phyloP scores from a whole-genome alignment of 2,113 vertebrate species.

The Bubalus kerabau region DNA sequence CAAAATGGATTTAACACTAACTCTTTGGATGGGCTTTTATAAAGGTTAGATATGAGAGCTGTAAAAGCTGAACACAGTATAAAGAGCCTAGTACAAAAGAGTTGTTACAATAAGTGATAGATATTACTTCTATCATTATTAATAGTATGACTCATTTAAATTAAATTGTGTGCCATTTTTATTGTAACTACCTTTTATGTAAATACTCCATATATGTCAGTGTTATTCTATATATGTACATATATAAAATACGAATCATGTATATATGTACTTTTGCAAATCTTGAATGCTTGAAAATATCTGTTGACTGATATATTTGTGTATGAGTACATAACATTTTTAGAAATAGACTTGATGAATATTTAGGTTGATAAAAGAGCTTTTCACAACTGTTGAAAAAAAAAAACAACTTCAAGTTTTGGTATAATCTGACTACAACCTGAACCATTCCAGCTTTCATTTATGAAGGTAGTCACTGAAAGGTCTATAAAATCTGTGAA shows the following conservation, averaged over 20 bases:
- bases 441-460: neutral
- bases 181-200: neutral
- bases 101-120: neutral
- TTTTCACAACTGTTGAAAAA: neutral
- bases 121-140: neutral
- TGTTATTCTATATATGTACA: neutral
- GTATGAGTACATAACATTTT: neutral
- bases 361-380: neutral
- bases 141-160: neutral
- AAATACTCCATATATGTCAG: neutral
- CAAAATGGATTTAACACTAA: neutral
- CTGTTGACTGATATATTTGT: neutral
- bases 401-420: neutral
- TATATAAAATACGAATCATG: neutral
- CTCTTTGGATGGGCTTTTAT: neutral
- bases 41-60: neutral
- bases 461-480: slow-evolving; percentile 59
- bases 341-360: neutral
- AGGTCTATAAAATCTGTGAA: slow-evolving; percentile 72
- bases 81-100: neutral
- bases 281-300: neutral
- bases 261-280: neutral
- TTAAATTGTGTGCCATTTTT: neutral
- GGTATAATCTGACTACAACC: neutral
- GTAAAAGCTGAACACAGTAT: neutral